Base-by-base conservation (phyloP, 2,113 vertebrate genomes). In the Cyprinodon variegatus region DNA sequence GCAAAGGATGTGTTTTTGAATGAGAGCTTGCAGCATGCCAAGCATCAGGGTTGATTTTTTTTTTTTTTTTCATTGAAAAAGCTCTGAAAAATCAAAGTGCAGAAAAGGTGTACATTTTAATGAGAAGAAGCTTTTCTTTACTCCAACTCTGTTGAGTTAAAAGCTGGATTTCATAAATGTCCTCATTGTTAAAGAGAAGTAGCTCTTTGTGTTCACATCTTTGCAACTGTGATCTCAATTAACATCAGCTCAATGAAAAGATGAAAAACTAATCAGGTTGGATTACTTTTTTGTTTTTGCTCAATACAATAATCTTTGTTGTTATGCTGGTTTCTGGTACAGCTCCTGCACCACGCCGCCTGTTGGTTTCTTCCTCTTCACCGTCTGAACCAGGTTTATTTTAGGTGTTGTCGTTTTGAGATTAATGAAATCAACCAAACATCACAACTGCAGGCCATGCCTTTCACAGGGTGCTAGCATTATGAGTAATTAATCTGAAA, bases 401-500 rank as follows among this genome's bases (percentile, higher is more conserved):
- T 92, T 93, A 93, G 91, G 91, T 93, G 92, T 92, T 93, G 87
- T 90, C 77, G 65, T 91, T 93, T 89, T 91, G 91, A 93, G 92
- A 88, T 83, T 92, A 93, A 95, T 95, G 93, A 94, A 94, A 94
- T 94, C 92, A 93, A 91, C 84, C 88, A 85, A 93, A 94, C 92
- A 92, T 93, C 90, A 91, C 90, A 87, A 91, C 94, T 93, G 82
- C 89, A 82, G 94, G 93, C 93, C 86, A 92, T 93, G 93, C 94
- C 90, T 93, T 93, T 88, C 88, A 88, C 90, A 88, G 90, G 87
- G 91, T 82, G 91, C 91, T 89, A 66, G 87, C 92, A 93, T 95
- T 94, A 94, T 93, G 93, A 91, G 94, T 94, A 95, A 94, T 94
- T 94, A 94, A 94, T 93, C 90, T 91, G 90, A 94, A 94, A 94